Percentiles rank a stretch among this genome's conserved stretches.
phyloP scores from a whole-genome alignment of 2,113 vertebrate genomes.

The Pagrus major region DNA sequence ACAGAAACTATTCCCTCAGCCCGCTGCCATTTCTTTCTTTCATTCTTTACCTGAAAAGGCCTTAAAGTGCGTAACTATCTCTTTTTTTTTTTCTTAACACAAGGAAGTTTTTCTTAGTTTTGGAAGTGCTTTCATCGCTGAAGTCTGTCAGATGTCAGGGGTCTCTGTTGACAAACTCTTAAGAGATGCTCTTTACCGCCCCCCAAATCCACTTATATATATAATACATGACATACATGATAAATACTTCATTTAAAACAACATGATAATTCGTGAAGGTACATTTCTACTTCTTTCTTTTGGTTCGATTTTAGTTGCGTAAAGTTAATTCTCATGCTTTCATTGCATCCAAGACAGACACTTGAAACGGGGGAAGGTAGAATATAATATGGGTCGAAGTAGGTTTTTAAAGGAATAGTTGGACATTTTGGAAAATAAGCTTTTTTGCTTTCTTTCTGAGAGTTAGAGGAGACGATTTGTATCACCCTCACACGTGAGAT shows the following conservation, averaged over 20 bases:
- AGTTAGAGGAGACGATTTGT: neutral
- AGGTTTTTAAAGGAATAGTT: constrained; percentile 40
- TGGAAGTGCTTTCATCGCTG: constrained; percentile 58
- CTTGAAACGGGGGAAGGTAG: constrained; percentile 33
- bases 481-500: neutral
- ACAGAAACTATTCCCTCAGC: constrained; percentile 3
- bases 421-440: constrained; percentile 28
- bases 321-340: constrained; percentile 70
- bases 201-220: constrained; percentile 32
- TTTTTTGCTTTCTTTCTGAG: neutral
- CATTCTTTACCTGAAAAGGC: constrained; percentile 56
- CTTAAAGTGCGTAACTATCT: constrained; percentile 77
- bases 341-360: constrained; percentile 60
- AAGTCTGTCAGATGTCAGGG: constrained; percentile 33
- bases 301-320: constrained; percentile 71
- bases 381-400: constrained; percentile 32
- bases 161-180: constrained; percentile 33
- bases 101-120: constrained; percentile 44
- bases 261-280: constrained; percentile 51
- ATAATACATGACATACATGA: constrained; percentile 63
- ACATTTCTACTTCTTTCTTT: constrained; percentile 65
- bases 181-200: constrained; percentile 47
- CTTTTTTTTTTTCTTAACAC: constrained; percentile 28
- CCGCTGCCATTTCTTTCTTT: constrained; percentile 25
- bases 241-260: constrained; percentile 66